Evolutionary conservation across 1,140 invertebrate genomes (phyloP), one percentile per base, ranked within the genome.

Genomic region (Periplaneta americana): DNA sequence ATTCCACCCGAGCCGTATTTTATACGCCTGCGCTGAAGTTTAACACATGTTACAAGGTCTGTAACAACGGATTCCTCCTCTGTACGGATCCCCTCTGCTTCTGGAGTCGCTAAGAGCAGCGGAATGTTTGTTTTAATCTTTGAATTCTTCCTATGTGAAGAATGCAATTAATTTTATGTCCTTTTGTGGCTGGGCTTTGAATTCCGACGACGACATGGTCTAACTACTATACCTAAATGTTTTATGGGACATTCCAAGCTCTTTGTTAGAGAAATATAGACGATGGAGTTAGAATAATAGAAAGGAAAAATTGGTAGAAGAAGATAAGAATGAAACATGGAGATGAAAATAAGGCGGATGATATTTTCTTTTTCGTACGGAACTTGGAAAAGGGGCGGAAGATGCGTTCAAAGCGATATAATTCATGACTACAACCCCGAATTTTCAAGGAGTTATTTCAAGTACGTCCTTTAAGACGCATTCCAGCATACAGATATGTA

Each of bases 131-230:
- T 74, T 80, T 80, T 37, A 74, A 66, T 80, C 32, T 66, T 34
- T 80, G 79, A 39, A 80, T 80, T 80, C 79, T 48, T 66, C 48
- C 18, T 31, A 34, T 80, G 66, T 33, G 79, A n/a, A 34, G 48
- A 80, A 80, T 66, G 79, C 79, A 80, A 80, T 80, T 80, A 80
- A 80, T 74, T 80, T 74, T 48, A 74, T 33, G 48, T 36, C 36
- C 39, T 48, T 80, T 80, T 80, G 79, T 80, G 39, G 18, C 34
- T 11, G n/a, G 36, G 32, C 79, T 36, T 34, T 22, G 33, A 13
- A 31, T 34, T 28, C 76, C n/a, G 76, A 33, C 75, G 76, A 33
- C 75, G 22, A 5, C 48, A 66, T 66, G 48, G 22, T 66, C 9
- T 66, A 66, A 66, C 48, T 66, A n/a, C 48, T 66, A n/a, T 66